These are phyloP conservation scores for Astreopora myriophthalma DNA, from an alignment of 64 coral and sea anemone species.

Conservation along the genomic window DNA sequence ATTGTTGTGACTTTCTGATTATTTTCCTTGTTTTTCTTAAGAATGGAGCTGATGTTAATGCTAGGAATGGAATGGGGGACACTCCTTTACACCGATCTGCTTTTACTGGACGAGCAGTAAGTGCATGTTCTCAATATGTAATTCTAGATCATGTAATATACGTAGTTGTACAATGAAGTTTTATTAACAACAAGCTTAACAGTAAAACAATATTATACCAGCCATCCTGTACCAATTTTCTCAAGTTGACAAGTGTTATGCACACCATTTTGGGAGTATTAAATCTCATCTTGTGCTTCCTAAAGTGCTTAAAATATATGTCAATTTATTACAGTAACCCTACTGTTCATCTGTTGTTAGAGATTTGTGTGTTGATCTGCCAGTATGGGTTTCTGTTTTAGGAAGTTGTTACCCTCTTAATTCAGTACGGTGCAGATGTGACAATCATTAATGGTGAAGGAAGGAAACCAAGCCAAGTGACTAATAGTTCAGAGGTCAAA, in stretches of 20 bases:
- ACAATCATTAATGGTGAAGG: conserved; percentile 89
- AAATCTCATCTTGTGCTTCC: too few species aligned
- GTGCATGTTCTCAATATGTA: conserved; percentile 3
- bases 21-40: not conserved
- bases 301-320: too few species aligned
- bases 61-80: conserved; percentile 90
- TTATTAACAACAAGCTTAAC: too few species aligned
- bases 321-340: too few species aligned
- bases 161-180: too few species aligned
- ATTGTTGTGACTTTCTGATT: not conserved
- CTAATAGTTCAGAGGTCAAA: conserved; percentile 79
- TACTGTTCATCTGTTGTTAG: too few species aligned
- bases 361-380: not conserved
- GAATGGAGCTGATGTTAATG: conserved; percentile 82
- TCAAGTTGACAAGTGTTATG: too few species aligned
- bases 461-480: conserved; percentile 80
- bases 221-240: too few species aligned
- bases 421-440: conserved; percentile 82
- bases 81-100: conserved; percentile 84
- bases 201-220: too few species aligned
- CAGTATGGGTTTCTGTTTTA: not conserved
- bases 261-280: too few species aligned
- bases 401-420: conserved; percentile 79
- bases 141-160: too few species aligned
- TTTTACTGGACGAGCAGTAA: conserved; percentile 88